These are phyloP conservation scores for Stigmatopora argus DNA, from an alignment of 2,113 vertebrate species.

Conservation along the genomic window DNA sequence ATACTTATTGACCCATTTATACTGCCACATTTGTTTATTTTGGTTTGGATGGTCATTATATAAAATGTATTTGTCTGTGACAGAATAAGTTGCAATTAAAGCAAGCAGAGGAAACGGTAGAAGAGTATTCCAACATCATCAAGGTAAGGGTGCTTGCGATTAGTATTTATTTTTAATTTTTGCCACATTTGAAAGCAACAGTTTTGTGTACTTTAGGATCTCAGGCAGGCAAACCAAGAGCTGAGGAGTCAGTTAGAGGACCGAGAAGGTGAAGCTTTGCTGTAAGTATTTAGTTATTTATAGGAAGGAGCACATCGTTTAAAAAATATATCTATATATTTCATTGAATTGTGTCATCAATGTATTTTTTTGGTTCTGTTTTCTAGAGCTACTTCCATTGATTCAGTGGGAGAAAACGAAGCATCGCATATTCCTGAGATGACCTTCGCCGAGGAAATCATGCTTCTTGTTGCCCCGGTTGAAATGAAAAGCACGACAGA, in stretches of 20 bases:
- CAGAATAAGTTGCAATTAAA: constrained; percentile 38
- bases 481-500: background rate
- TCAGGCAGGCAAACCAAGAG: constrained; percentile 42
- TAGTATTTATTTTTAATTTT: background rate
- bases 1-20: background rate
- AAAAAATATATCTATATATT: too few species aligned
- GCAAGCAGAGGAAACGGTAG: constrained; percentile 21
- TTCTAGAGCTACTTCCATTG: constrained; percentile 24
- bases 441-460: constrained; percentile 53
- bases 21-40: background rate
- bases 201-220: constrained; percentile 42
- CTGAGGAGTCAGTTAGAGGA: constrained; percentile 42
- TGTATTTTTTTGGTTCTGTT: constrained; percentile 5
- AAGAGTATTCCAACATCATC: constrained; percentile 46
- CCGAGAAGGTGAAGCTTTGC: constrained; percentile 25
- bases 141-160: constrained; percentile 25
- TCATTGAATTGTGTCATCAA: too few species aligned
- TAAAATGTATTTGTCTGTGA: constrained; percentile 6
- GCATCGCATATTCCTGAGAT: background rate
- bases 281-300: constrained; percentile 32
- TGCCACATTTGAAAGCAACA: background rate
- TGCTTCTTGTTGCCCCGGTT: constrained; percentile 18
- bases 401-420: constrained; percentile 17
- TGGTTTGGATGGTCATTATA: background rate
- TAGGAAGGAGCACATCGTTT: too few species aligned